Evolutionary conservation across 2,113 vertebrate species (phyloP).

Genomic region (Pangasianodon gigas): DNA sequence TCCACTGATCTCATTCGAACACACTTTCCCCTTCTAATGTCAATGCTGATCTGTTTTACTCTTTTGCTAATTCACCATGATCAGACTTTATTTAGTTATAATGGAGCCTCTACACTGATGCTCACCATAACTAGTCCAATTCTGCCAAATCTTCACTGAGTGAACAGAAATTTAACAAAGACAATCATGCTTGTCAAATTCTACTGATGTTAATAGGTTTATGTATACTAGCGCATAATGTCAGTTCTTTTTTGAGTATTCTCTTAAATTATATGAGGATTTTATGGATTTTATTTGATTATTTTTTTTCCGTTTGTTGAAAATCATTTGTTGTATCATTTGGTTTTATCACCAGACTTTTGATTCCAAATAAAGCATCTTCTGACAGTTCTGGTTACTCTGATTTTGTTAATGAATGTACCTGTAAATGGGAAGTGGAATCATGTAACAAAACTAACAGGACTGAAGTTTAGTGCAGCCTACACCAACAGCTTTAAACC

Average conservation of each 20-base stretch:
- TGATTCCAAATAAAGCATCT: constrained; percentile 39
- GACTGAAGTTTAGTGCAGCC: neutral
- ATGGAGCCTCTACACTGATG: neutral
- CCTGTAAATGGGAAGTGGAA: too few species aligned
- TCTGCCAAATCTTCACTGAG: neutral
- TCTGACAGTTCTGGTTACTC: neutral
- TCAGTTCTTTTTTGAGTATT: neutral
- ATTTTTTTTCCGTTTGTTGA: neutral
- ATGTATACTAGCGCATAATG: neutral
- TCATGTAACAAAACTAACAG: neutral
- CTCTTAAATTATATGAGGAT: neutral
- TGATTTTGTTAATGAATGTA: neutral
- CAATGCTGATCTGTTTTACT: neutral
- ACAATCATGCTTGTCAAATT: neutral
- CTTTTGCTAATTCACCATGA: neutral
- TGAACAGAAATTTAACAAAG: neutral
- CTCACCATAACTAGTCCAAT: neutral
- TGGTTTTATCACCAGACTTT: neutral
- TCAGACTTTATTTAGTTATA: neutral
- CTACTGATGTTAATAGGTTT: neutral
- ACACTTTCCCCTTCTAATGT: neutral
- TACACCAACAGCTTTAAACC: neutral
- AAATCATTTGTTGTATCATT: neutral
- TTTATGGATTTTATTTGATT: neutral
- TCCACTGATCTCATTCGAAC: neutral